Evolutionary conservation across 2,113 vertebrate genomes (phyloP), one percentile per base, ranked within the genome.

Genomic region (Bubo scandiacus): DNA sequence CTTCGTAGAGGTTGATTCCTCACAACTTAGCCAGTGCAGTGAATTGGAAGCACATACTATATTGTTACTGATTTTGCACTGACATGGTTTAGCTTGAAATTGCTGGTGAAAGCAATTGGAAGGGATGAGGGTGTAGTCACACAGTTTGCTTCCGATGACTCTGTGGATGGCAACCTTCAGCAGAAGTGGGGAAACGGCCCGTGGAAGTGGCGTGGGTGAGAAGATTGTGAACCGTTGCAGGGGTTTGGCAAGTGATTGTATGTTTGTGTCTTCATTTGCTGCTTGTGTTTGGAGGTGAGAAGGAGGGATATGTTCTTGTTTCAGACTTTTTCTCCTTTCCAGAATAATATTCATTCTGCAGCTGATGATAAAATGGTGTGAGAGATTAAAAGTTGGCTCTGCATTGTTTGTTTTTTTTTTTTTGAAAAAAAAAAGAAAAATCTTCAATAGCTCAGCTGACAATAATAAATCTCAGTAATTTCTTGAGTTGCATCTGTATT

Each of bases 201-300:
- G 4, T 51, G 62, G 26, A 57, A 47, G 18, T 51, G 51, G 18
- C 0, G 0, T 57, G 74, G 19, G 16, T 59, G 43, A 66, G 74
- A 43, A 57, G 17, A 19, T 45, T 6, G 3, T 13, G 15, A 65
- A 38, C 27, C 4, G 1, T 15, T 71, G 45, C 5, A 19, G 42
- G 21, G 25, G 32, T 15, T 42, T 77, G 57, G 52, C n/a, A 40
- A 32, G 55, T 79, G 51, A 5, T 26, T 68, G 2, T 62, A 57
- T 55, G 63, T 38, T 51, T 43, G 9, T 45, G 52, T 81, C 57
- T 30, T 81, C 19, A 34, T 27, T 58, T 83, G 42, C 42, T 94
- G 36, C 26, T 65, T 81, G 47, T 81, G 49, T 67, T 47, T 75
- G 71, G 52, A 80, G 67, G 30, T 71, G 30, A 17, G 32, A 57